Evolutionary conservation across 2,113 vertebrate species (phyloP).

Genomic region (Coturnix japonica): DNA sequence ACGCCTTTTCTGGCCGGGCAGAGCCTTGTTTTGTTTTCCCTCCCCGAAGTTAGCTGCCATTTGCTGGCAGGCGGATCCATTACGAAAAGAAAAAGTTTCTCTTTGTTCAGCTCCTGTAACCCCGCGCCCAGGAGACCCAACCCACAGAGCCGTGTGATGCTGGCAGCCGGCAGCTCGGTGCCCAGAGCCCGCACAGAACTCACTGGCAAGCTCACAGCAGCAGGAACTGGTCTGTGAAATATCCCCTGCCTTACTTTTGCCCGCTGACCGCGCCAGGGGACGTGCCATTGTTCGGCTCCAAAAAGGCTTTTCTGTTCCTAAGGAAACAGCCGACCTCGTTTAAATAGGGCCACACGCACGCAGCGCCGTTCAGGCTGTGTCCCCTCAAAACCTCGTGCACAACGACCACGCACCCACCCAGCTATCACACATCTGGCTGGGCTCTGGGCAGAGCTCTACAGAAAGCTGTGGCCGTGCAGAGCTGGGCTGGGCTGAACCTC

Average conservation of each 20-base stretch:
- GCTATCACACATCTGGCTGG: background rate
- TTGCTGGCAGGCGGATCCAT: conserved; percentile 9
- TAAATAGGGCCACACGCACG: background rate
- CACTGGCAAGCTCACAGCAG: background rate
- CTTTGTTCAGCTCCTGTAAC: conserved; percentile 23
- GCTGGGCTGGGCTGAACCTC: background rate
- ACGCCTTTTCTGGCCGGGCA: background rate
- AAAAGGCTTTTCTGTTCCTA: conserved; percentile 18
- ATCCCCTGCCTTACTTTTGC: background rate
- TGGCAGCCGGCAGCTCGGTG: background rate
- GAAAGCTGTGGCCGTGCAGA: background rate
- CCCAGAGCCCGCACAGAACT: no score
- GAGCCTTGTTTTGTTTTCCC: conserved; percentile 27
- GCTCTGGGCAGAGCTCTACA: background rate
- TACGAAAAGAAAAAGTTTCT: conserved; percentile 21
- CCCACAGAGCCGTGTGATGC: background rate
- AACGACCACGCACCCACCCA: background rate
- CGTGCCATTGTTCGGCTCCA: background rate
- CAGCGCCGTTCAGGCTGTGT: background rate
- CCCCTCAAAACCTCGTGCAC: background rate
- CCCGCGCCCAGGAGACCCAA: background rate
- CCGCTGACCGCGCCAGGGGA: background rate
- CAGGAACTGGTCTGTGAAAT: background rate
- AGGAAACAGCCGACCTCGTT: background rate
- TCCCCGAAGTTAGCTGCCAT: conserved; percentile 39